These are phyloP conservation scores for Argopecten irradians DNA, from an alignment of 1,140 invertebrate species.

Conservation along the genomic window DNA sequence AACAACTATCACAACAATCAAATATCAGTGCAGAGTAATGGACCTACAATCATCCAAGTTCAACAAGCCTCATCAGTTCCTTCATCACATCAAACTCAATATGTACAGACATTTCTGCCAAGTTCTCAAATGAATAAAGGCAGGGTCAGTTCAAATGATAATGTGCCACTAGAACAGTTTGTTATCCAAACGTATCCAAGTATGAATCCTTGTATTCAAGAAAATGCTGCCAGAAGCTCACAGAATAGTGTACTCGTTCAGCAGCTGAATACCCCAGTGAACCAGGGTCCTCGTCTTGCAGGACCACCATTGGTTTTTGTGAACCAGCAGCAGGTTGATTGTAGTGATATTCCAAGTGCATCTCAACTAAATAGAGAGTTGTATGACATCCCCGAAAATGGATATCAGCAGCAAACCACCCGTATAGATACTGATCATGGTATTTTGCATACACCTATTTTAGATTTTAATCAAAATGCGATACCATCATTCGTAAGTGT, in stretches of 20 bases:
- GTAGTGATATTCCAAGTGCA: background rate
- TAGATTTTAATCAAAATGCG: background rate
- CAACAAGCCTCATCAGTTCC: background rate
- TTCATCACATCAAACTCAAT: background rate
- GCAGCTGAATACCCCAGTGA: background rate
- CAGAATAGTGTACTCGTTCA: background rate
- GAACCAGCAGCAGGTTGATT: background rate
- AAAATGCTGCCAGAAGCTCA: background rate
- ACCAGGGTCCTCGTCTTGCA: background rate
- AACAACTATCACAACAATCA: background rate
- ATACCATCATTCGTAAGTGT: background rate
- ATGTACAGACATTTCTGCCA: background rate
- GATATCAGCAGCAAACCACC: background rate
- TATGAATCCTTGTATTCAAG: background rate
- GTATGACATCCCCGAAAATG: background rate
- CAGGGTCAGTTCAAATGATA: background rate
- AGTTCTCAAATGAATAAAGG: background rate
- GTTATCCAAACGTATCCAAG: background rate
- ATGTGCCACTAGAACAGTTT: background rate
- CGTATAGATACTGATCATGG: background rate
- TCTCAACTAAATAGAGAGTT: background rate
- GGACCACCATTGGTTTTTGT: background rate
- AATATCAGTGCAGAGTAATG: background rate
- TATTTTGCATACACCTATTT: background rate
- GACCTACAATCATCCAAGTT: slow-evolving; percentile 1